Evolutionary conservation across 2,888 invertebrate species (phyloP).

Genomic region (Leptogaster cylindrica): DNA sequence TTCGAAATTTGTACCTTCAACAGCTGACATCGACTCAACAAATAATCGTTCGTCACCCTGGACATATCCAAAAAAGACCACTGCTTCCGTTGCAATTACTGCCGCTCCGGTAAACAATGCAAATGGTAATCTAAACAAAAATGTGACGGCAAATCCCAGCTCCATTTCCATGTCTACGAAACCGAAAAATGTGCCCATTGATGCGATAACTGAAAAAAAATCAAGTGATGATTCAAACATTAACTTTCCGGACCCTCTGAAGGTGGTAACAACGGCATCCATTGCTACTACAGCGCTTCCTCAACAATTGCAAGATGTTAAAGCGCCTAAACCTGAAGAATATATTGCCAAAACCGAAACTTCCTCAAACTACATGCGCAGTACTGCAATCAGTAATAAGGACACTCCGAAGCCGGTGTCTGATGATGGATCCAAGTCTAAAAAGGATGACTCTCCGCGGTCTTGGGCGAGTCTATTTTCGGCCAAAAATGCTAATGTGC

Average conservation of each 20-base stretch:
- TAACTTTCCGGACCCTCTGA: neutral
- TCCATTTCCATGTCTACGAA: too few species aligned
- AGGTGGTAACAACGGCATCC: conserved; percentile 63
- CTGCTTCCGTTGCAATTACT: conserved; percentile 60
- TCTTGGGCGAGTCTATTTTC: conserved; percentile 76
- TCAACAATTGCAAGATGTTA: conserved; percentile 52
- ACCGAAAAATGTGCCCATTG: too few species aligned
- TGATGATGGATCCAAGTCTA: conserved; percentile 2
- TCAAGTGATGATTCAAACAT: neutral
- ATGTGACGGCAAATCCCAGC: conserved; percentile 56
- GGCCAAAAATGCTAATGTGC: conserved; percentile 51
- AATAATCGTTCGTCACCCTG: conserved; percentile 60
- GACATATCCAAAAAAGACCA: conserved; percentile 63
- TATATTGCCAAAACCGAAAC: too few species aligned
- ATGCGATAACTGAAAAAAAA: neutral
- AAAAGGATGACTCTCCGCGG: conserved; percentile 51
- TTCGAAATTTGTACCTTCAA: conserved; percentile 26
- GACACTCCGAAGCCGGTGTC: neutral
- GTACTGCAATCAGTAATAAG: conserved; percentile 25
- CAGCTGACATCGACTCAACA: conserved; percentile 3
- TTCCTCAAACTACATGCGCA: conserved; percentile 32
- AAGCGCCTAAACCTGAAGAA: too few species aligned
- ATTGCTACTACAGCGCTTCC: conserved; percentile 62
- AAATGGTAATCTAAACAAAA: conserved; percentile 45
- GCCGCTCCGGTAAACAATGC: conserved; percentile 61